Base-by-base conservation (phyloP, 2,113 vertebrate genomes). In the Pseudopodoces humilis region DNA sequence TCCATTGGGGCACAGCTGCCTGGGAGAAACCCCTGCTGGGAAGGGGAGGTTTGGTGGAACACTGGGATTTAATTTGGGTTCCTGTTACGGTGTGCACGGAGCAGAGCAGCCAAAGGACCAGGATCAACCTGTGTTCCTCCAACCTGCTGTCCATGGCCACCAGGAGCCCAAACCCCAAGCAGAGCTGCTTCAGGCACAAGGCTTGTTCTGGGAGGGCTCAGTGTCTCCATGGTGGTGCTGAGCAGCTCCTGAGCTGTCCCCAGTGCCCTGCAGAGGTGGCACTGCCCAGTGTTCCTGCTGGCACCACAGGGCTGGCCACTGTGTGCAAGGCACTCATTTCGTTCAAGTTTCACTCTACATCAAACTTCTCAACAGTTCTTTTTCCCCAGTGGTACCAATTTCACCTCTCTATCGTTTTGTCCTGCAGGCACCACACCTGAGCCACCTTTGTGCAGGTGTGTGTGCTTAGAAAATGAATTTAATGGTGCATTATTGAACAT, bases 151-250 rank as follows among this genome's bases (percentile, higher is more conserved):
- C 39, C 39, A 39, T 39, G 39, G 39, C 76, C 33, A 15, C 25
- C 80, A 50, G 55, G 2, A 30, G 1, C 9, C 22, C 16, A 6
- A 6, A 17, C 3, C 18, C 39, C 6, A 4, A 8, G 46, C 20
- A 9, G 25, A 2, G 35, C 64, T 16, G n/a, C 64, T 63, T 8
- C 27, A 7, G 24, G 15, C 25, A 3, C 17, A 20, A 10, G 58
- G 10, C 7, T 63, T 0, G 0, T n/a, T 13, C 17, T 27, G 20
- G 21, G 20, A 13, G 49, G 44, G 53, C 59, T 55, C 53, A 27
- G 31, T 16, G 12, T 17, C 1, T 16, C 1, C 1, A 0, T 2
- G 15, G 43, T 7, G 60, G 2, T 6, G 2, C 1, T 5, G 27
- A n/a, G 0, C 3, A 17, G 43, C 9, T 55, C n/a, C 70, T 64